Percentiles rank a stretch among this genome's conserved stretches.
Conservation (phyloP, 92 coral and sea anemone species). For the Zoanthus sansibaricus region DNA sequence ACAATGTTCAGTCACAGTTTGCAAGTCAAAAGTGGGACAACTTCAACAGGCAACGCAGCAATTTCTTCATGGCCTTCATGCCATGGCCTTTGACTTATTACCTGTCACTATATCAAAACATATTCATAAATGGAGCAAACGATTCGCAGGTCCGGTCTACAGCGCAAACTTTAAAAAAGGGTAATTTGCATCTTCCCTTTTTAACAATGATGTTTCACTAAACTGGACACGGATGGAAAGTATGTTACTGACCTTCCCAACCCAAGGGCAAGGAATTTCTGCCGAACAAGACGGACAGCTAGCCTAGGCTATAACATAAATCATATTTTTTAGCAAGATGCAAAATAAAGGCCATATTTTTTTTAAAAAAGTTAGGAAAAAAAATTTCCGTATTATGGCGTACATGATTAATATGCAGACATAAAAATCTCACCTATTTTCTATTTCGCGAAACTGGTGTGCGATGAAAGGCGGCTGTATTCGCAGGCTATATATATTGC, state of each 20-base stretch:
- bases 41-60: no score
- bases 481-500: no score
- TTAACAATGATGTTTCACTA: neutral
- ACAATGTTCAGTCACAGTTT: no score
- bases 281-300: neutral
- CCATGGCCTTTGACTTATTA: neutral
- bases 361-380: no score
- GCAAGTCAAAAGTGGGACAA: no score
- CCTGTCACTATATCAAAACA: neutral
- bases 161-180: constrained; percentile 1
- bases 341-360: no score
- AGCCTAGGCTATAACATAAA: neutral
- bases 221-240: neutral
- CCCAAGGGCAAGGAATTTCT: neutral
- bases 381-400: no score
- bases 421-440: no score
- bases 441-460: no score
- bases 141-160: constrained; percentile 5
- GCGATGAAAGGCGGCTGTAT: no score
- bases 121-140: neutral
- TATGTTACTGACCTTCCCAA: constrained; percentile 16
- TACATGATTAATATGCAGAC: no score
- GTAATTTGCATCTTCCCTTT: constrained; percentile 11
- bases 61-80: no score
- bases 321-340: neutral